Percentiles rank a stretch among this genome's conserved stretches.
phyloP scores from a whole-genome alignment of 2,797 vertebrate species.

The Acomys russatus region DNA sequence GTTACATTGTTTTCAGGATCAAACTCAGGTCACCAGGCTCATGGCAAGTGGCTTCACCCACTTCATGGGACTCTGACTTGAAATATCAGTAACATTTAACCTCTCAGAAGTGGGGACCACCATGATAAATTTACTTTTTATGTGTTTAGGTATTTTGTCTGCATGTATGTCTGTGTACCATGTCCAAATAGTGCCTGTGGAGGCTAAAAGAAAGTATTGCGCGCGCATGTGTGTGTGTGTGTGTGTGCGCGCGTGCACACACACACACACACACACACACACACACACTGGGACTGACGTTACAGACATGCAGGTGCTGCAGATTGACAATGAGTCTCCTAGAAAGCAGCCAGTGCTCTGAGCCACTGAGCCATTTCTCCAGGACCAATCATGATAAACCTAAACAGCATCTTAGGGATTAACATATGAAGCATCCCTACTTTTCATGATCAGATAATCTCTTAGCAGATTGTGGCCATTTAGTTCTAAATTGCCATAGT shows the following conservation, averaged over 20 bases:
- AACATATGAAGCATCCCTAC: neutral
- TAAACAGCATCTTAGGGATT: neutral
- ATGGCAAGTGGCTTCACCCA: neutral
- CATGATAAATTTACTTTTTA: neutral
- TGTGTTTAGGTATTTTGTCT: neutral
- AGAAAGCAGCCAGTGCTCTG: neutral
- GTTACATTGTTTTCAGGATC: neutral
- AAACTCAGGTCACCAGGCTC: neutral
- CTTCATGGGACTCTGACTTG: neutral
- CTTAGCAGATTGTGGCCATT: neutral
- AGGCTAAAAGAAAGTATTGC: neutral
- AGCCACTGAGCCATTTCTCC: neutral
- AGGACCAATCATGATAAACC: neutral
- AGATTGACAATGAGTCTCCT: neutral
- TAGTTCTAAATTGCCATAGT: slow-evolving; percentile 3
- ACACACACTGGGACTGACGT: neutral
- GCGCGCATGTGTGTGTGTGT: no score
- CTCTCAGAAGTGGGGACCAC: neutral
- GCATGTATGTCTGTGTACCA: neutral
- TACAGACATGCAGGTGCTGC: neutral
- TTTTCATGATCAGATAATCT: neutral
- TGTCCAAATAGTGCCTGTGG: neutral
- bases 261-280: no score
- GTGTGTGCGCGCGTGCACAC: no score
- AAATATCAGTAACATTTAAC: neutral